These are phyloP conservation scores for Gymnosoma rotundatum DNA, from an alignment of 2,888 invertebrate genomes.

Conservation along the genomic window DNA sequence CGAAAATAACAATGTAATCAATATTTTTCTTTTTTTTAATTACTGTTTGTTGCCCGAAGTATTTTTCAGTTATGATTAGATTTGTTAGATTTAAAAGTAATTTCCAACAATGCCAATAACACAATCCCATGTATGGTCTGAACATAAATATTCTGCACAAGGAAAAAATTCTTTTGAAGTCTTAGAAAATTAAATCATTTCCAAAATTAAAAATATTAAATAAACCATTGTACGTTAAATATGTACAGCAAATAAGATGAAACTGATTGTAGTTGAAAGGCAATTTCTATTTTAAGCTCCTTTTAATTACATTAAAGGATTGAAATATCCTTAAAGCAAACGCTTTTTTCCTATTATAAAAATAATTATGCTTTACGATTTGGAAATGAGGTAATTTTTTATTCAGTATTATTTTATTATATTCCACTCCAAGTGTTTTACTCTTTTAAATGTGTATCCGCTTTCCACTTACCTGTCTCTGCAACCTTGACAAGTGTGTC, in stretches of 20 bases:
- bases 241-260: too few species aligned
- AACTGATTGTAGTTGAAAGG: not conserved
- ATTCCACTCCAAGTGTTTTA: constrained; percentile 16
- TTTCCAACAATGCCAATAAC: too few species aligned
- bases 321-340: not conserved
- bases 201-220: not conserved
- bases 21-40: too few species aligned
- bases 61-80: too few species aligned
- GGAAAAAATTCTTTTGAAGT: constrained; percentile 12
- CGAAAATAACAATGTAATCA: too few species aligned
- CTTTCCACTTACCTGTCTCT: not conserved
- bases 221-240: too few species aligned
- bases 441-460: constrained; percentile 11
- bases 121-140: too few species aligned
- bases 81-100: too few species aligned
- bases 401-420: not conserved
- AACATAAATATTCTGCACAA: constrained; percentile 2
- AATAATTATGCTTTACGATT: not conserved
- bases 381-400: constrained; percentile 36
- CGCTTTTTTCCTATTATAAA: too few species aligned
- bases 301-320: not conserved
- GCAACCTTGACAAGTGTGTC: constrained; percentile 31
- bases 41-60: too few species aligned
- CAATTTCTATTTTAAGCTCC: not conserved
- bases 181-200: constrained; percentile 23